Percentiles rank a stretch among this genome's conserved stretches.
Conservation (phyloP, 1,140 invertebrate genomes). For the Drosophila hydei region DNA sequence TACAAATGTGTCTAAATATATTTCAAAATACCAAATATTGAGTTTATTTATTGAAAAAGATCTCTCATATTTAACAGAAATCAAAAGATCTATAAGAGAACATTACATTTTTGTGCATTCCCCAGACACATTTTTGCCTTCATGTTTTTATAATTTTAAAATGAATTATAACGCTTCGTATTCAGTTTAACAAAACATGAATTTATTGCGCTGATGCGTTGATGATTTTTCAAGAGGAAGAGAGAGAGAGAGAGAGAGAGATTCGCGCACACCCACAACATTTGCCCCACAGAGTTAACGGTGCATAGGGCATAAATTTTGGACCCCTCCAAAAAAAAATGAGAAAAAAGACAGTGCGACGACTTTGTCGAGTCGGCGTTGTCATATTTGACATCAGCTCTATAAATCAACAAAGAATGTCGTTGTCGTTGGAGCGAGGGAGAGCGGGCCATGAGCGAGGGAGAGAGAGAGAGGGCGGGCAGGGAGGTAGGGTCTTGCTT, state of each 20-base stretch:
- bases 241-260: background rate
- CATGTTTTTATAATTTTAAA: slow-evolving; percentile 17
- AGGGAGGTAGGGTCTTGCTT: slow-evolving; percentile 17
- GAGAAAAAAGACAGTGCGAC: background rate
- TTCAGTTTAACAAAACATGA: slow-evolving; percentile 66
- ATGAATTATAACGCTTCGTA: slow-evolving; percentile 35
- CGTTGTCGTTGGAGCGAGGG: slow-evolving; percentile 15
- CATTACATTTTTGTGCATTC: no score
- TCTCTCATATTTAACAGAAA: no score
- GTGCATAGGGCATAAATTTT: slow-evolving; percentile 72
- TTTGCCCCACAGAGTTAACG: slow-evolving; percentile 59
- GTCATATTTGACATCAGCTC: slow-evolving; percentile 76
- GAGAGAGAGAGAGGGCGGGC: background rate
- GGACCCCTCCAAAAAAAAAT: background rate
- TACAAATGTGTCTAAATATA: no score
- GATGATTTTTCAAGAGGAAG: slow-evolving; percentile 27
- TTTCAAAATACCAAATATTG: no score
- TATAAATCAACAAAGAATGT: slow-evolving; percentile 74
- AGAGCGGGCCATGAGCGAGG: background rate
- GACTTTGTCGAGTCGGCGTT: slow-evolving; percentile 44
- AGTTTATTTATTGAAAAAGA: no score
- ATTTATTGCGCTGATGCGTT: slow-evolving; percentile 60
- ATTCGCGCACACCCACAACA: slow-evolving; percentile 44
- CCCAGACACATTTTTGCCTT: background rate
- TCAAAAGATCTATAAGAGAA: no score